Percentiles rank a stretch among this genome's conserved stretches.
phyloP scores from a whole-genome alignment of 1,140 invertebrate genomes.

The Lethrus apterus region DNA sequence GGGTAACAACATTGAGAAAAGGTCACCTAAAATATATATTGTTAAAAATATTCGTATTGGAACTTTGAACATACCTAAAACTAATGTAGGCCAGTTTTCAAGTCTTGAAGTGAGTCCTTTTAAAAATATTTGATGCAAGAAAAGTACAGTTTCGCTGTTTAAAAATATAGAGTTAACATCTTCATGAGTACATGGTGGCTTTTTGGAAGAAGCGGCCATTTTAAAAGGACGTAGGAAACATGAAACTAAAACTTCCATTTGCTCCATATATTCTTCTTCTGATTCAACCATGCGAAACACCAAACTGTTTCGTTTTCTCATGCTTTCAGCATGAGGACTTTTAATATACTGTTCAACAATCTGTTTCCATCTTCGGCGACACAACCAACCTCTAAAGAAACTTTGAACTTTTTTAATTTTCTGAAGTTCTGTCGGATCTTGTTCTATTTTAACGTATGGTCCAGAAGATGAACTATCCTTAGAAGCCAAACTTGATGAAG shows the following conservation, averaged over 20 bases:
- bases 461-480: constrained; percentile 25
- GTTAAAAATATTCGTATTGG: background rate
- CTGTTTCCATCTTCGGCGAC: constrained; percentile 88
- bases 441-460: constrained; percentile 23
- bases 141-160: constrained; percentile 89
- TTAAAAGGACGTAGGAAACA: constrained; percentile 87
- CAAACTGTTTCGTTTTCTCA: constrained; percentile 88
- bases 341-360: constrained; percentile 94
- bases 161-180: constrained; percentile 94
- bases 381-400: constrained; percentile 91
- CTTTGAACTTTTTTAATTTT: constrained; percentile 95
- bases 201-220: constrained; percentile 91
- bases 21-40: constrained; percentile 60
- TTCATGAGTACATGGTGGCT: constrained; percentile 87
- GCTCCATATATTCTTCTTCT: constrained; percentile 87
- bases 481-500: constrained; percentile 26
- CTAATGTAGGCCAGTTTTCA: constrained; percentile 88
- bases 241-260: constrained; percentile 85
- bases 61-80: constrained; percentile 57
- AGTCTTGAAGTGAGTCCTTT: constrained; percentile 88
- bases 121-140: constrained; percentile 91
- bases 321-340: constrained; percentile 88
- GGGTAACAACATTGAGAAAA: constrained; percentile 89
- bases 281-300: constrained; percentile 90
- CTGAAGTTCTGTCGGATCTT: constrained; percentile 51